Base-by-base conservation (phyloP, 1,140 invertebrate genomes). In the Macrocentrus cingulum region DNA sequence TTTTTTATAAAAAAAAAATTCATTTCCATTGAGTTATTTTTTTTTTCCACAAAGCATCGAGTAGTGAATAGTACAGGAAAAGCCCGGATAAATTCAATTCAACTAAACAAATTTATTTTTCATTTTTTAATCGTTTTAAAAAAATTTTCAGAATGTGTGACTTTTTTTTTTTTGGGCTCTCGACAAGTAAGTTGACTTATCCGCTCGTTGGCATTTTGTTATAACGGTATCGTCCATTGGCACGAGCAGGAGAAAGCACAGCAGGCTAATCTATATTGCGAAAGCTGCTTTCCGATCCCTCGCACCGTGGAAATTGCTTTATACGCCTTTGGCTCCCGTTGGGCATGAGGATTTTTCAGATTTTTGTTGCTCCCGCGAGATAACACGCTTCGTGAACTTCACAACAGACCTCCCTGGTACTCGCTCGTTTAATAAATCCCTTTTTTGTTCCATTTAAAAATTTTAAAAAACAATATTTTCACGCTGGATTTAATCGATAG, bases 291-390 rank as follows among this genome's bases (percentile, higher is more conserved):
- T 64, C 62, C 59, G 66, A 69, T 71, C 65, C 58, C 61, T 51
- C 23, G 7, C 55, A 46, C 59, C 68, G 67, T 68, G 67, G 36
- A 71, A 72, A 72, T 72, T 72, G 66, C 66, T 70, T 69, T 64
- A n/a, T n/a, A 65, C 54, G 61, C 64, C 51, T 66, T 53, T 48
- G 36, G 37, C 57, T 59, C 37, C 56, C 53, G 41, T 55, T 66
- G 59, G 53, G 48, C 41, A 56, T 45, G 45, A 51, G 42, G 46
- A 56, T n/a, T 59, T 67, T 62, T 42, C 58, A 66, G 56, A 66
- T 69, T 66, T 68, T 68, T 66, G 53, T 66, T 59, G 57, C 59
- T 52, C 20, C 50, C 36, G 19, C 20, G 50, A 52, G 50, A 52
- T 52, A 52, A 52, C 50, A 52, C 37, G 50, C 50, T 52, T 19